These are phyloP conservation scores for Acanthisitta chloris DNA, from an alignment of 2,113 vertebrate species.

Conservation along the genomic window DNA sequence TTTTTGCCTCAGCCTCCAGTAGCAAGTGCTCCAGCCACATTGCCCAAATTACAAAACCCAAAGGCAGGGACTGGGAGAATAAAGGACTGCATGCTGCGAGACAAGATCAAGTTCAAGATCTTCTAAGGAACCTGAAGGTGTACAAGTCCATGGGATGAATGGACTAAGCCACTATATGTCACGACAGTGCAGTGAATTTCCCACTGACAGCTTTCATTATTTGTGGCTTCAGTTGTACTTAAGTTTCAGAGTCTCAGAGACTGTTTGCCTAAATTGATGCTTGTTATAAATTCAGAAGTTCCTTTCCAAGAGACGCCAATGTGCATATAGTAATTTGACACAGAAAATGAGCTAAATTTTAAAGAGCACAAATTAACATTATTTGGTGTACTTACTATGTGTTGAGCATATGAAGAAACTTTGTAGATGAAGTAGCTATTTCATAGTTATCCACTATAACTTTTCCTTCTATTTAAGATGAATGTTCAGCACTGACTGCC, in stretches of 20 bases:
- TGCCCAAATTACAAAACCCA: not conserved
- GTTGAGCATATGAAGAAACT: not conserved
- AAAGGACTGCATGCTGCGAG: not conserved
- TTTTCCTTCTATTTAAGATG: not conserved
- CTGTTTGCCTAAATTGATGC: not conserved
- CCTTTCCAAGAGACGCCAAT: not conserved
- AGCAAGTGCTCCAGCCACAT: too few species aligned
- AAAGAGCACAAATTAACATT: not conserved
- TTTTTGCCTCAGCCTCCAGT: not conserved
- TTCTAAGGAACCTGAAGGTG: not conserved
- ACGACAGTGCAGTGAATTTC: not conserved
- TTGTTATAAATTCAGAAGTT: not conserved
- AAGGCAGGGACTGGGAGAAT: not conserved
- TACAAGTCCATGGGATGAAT: not conserved
- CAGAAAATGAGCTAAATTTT: not conserved
- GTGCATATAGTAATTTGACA: not conserved
- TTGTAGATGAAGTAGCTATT: not conserved
- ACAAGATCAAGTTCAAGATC: not conserved
- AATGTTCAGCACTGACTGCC: not conserved
- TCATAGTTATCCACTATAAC: not conserved
- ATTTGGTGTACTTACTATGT: not conserved
- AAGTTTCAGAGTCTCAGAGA: not conserved
- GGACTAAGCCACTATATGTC: not conserved
- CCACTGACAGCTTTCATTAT: not conserved
- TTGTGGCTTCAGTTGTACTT: not conserved